These are phyloP conservation scores for Saccopteryx leptura DNA, from an alignment of 2,113 vertebrate species.

Conservation along the genomic window DNA sequence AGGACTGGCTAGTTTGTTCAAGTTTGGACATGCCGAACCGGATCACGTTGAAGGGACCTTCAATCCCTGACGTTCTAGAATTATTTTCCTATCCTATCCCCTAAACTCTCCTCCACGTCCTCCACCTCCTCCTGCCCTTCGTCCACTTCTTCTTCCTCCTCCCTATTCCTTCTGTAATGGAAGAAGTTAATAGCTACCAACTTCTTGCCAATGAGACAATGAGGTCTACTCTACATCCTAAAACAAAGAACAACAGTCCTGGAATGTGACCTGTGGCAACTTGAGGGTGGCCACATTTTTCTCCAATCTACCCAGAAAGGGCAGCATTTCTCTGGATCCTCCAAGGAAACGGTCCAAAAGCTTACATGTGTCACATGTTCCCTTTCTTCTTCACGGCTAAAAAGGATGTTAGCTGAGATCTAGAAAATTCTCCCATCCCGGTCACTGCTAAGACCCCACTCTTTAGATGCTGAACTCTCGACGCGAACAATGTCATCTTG, in stretches of 20 bases:
- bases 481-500: not conserved
- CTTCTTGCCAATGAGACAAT: constrained; percentile 5
- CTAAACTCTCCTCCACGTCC: not conserved
- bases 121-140: not conserved
- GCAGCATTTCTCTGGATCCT: not conserved
- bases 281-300: not conserved
- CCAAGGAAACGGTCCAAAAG: not conserved
- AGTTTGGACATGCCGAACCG: not conserved
- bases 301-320: not conserved
- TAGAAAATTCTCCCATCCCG: not conserved
- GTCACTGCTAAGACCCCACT: not conserved
- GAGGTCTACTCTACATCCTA: not conserved
- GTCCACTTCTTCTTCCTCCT: no score
- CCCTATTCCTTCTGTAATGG: not conserved
- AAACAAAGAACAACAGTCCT: constrained; percentile 13
- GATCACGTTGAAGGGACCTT: not conserved
- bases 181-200: not conserved
- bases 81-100: not conserved
- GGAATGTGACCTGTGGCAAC: not conserved
- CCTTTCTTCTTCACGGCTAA: not conserved
- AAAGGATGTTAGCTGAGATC: not conserved
- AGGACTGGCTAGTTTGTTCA: not conserved
- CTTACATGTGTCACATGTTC: not conserved
- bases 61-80: not conserved
- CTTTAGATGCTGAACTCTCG: not conserved